Evolutionary conservation across 2,888 invertebrate genomes (phyloP).

Genomic region (Drosophila greeni): DNA sequence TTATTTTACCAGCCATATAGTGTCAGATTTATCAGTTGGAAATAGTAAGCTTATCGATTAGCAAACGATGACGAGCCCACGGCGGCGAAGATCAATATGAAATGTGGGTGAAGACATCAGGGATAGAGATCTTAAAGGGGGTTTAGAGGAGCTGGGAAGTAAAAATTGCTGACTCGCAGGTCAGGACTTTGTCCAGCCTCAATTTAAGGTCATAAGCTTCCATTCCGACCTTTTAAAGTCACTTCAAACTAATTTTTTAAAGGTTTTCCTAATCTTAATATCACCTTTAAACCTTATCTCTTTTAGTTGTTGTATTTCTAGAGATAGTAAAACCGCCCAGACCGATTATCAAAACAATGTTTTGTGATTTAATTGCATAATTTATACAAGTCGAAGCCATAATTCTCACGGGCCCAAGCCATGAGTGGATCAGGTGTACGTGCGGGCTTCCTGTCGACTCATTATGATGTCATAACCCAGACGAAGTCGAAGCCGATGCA

Average conservation of each 20-base stretch:
- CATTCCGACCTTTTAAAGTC: not conserved
- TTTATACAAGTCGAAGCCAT: slow-evolving; percentile 6
- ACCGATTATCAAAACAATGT: slow-evolving; percentile 18
- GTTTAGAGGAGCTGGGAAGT: not conserved
- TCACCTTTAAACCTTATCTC: slow-evolving; percentile 14
- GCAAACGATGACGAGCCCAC: slow-evolving; percentile 15
- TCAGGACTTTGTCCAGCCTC: no score
- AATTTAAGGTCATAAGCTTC: no score
- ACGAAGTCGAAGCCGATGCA: slow-evolving; percentile 16
- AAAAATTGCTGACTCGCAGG: not conserved
- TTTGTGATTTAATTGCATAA: slow-evolving; percentile 27
- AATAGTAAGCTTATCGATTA: slow-evolving; percentile 6
- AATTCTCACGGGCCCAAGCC: slow-evolving; percentile 18
- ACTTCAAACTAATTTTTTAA: not conserved
- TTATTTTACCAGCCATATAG: not conserved
- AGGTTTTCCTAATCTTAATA: not conserved
- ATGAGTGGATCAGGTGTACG: slow-evolving; percentile 24
- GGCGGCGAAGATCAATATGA: not conserved
- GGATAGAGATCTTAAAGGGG: not conserved
- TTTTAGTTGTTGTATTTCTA: not conserved
- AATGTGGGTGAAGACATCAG: not conserved
- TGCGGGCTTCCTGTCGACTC: slow-evolving; percentile 38
- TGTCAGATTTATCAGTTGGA: slow-evolving; percentile 14
- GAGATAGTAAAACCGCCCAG: slow-evolving; percentile 6
- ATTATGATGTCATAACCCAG: slow-evolving; percentile 32